Evolutionary conservation across 1,140 invertebrate species (phyloP).

Genomic region (Dinothrombium tinctorium): DNA sequence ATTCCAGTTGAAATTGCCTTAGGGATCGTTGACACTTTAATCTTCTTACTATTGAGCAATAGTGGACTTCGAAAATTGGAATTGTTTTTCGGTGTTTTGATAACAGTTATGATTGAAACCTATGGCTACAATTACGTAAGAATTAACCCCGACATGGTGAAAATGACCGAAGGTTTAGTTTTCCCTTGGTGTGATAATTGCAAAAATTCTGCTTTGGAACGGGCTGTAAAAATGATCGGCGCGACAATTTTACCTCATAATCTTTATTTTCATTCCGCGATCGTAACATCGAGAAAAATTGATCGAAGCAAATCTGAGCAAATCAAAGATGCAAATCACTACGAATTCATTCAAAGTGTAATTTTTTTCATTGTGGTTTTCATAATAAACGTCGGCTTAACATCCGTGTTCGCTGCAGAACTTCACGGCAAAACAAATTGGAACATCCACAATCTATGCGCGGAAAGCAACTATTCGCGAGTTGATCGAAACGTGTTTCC

Average conservation of each 20-base stretch:
- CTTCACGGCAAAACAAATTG: slow-evolving; percentile 42
- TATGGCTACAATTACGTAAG: slow-evolving; percentile 75
- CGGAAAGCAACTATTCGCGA: neutral
- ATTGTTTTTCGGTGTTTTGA: slow-evolving; percentile 59
- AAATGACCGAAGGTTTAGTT: slow-evolving; percentile 54
- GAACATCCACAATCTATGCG: slow-evolving; percentile 41
- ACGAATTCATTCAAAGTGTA: slow-evolving; percentile 61
- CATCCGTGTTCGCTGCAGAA: slow-evolving; percentile 61
- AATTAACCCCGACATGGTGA: slow-evolving; percentile 39
- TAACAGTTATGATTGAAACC: slow-evolving; percentile 57
- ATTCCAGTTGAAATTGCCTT: slow-evolving; percentile 64
- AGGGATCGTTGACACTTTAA: slow-evolving; percentile 70
- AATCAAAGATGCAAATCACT: slow-evolving; percentile 59
- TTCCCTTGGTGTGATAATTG: slow-evolving; percentile 54
- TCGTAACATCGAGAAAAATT: slow-evolving; percentile 68
- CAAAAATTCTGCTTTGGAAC: slow-evolving; percentile 37
- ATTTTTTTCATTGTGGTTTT: slow-evolving; percentile 62
- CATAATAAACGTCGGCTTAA: slow-evolving; percentile 71
- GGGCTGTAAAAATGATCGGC: slow-evolving; percentile 74
- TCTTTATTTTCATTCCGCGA: slow-evolving; percentile 72
- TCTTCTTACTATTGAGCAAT: slow-evolving; percentile 73
- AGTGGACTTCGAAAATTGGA: slow-evolving; percentile 74
- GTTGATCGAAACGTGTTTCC: neutral
- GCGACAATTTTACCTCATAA: slow-evolving; percentile 90
- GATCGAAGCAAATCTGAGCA: slow-evolving; percentile 43